Conservation (phyloP, 2,888 invertebrate genomes). For the Gastrophysa polygoni region DNA sequence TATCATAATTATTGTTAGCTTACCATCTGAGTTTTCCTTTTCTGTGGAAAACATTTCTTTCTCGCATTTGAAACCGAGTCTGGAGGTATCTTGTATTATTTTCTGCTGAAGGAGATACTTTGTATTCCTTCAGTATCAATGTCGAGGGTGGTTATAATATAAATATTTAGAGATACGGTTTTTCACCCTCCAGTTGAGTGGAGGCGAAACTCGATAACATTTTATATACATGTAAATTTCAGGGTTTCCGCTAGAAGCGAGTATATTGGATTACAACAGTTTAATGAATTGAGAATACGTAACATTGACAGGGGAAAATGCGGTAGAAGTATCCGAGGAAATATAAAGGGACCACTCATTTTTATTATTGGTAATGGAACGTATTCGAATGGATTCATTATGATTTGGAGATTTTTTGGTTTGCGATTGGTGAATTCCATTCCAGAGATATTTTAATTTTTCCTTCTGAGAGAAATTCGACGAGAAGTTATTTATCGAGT, state of each 20-base stretch:
- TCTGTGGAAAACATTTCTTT: not conserved
- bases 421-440: too few relatives aligned
- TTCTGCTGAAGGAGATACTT: too few relatives aligned
- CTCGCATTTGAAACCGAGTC: constrained; percentile 6
- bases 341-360: too few relatives aligned
- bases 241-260: constrained; percentile 34
- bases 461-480: too few relatives aligned
- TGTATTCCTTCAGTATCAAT: constrained; percentile 19
- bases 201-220: constrained; percentile 42
- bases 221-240: constrained; percentile 43
- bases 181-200: constrained; percentile 41
- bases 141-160: constrained; percentile 38
- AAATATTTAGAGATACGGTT: constrained; percentile 44
- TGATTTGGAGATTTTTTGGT: too few relatives aligned
- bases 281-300: constrained; percentile 29
- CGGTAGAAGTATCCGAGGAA: too few relatives aligned
- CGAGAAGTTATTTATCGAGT: too few relatives aligned
- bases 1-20: not conserved
- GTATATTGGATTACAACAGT: constrained; percentile 35
- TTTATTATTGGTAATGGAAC: too few relatives aligned
- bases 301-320: constrained; percentile 10
- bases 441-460: too few relatives aligned
- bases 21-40: not conserved
- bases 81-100: constrained; percentile 12
- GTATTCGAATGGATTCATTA: too few relatives aligned